phyloP scores from a whole-genome alignment of 1,140 invertebrate genomes.

The Leptinotarsa lineolata region DNA sequence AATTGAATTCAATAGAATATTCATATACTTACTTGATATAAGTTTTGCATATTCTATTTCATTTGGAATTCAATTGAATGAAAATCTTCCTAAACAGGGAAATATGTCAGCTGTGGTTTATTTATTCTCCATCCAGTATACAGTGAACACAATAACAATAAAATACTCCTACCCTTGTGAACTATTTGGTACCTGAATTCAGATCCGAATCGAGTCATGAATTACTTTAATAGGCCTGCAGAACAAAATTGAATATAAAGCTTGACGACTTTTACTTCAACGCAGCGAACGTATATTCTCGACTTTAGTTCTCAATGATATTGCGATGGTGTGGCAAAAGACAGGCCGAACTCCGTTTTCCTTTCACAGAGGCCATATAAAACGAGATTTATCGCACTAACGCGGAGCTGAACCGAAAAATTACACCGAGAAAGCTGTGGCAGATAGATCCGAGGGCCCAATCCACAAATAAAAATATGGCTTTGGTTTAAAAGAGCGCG shows the following conservation, averaged over 20 bases:
- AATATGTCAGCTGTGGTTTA: no score
- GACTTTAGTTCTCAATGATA: constrained; percentile 19
- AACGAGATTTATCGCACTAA: constrained; percentile 23
- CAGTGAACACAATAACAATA: not conserved
- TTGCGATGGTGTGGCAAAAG: constrained; percentile 28
- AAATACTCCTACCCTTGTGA: not conserved
- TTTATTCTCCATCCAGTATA: no score
- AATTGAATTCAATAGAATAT: no score
- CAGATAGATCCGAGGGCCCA: constrained; percentile 27
- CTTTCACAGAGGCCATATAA: constrained; percentile 29
- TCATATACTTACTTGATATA: no score
- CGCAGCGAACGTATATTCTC: constrained; percentile 12
- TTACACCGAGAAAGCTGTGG: constrained; percentile 26
- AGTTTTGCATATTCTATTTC: no score
- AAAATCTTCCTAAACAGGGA: no score
- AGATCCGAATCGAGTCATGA: not conserved
- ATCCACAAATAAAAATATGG: constrained; percentile 29
- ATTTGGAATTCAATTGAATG: no score
- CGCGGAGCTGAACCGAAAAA: constrained; percentile 27
- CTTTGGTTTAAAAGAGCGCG: constrained; percentile 27
- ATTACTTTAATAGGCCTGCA: constrained; percentile 6
- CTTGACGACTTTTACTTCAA: constrained; percentile 9
- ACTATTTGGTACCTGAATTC: not conserved
- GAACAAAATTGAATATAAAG: constrained; percentile 16
- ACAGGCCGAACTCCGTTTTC: constrained; percentile 27